Base-by-base conservation (phyloP, 2,888 invertebrate species). In the Caenorhabditis afra region DNA sequence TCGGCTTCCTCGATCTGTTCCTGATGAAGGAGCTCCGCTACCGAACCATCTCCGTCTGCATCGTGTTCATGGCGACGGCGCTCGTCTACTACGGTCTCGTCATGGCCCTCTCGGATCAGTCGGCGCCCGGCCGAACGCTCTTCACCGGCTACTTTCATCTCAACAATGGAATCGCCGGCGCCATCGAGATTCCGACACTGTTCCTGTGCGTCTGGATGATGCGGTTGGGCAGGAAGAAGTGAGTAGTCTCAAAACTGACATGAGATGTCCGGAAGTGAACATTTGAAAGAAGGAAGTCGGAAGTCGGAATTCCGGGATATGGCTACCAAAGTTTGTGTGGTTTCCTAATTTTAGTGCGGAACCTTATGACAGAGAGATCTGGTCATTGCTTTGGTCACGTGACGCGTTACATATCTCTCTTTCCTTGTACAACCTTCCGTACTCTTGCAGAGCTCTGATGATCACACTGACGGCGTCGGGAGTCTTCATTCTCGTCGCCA, bases 81-180 rank as follows among this genome's bases (percentile, higher is more conserved):
- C 83, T 90, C 11, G 90, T 90, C 20, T 90, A 90, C 83, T 90
- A 90, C 70, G 90, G 90, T 35, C 68, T 90, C 23, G 88, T 90
- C 18, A 88, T 90, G 67, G 88, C 89, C 23, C 84, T 89, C 8
- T 88, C 88, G 37, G 89, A 89, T 75, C 89, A 90, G 71, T 90
- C 90, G 1, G 88, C 88, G 0, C 90, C 89, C 7, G 88, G 90
- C 8, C 78, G 90, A 14, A 86, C 87, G 35, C 82, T 90, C 50
- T 90, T 90, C 80, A 86, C 85, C 49, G 90, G 90, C 14, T 88
- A 89, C 53, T 90, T 89, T 81, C 90, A 90, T 79, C 67, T 90
- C 50, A 90, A 90, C 78, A 90, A 90, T 76, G 90, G 88, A 29
- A 86, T 90, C 39, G 89, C 90, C 0, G 89, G 90, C 11, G 89